Conservation (phyloP, 2,888 invertebrate genomes). For the Siphlonurus alternatus region DNA sequence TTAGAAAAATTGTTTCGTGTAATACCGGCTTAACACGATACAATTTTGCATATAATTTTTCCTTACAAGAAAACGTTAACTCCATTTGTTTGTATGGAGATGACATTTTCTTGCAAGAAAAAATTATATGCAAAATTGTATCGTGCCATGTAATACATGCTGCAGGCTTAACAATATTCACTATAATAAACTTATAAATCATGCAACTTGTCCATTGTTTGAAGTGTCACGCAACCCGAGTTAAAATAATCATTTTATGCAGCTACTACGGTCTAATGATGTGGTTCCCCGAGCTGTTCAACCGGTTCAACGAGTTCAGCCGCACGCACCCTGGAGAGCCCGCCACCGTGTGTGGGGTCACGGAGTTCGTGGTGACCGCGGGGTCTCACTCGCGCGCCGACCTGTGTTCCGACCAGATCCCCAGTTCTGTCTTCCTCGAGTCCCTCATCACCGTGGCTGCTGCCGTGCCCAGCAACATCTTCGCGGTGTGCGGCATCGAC, state of each 20-base stretch:
- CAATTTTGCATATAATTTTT: no score
- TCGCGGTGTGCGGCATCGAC: constrained; percentile 73
- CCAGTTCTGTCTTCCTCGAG: constrained; percentile 60
- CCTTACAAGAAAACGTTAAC: no score
- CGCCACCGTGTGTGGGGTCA: constrained; percentile 59
- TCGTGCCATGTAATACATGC: background rate
- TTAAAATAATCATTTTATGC: constrained; percentile 17
- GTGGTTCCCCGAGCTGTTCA: constrained; percentile 94
- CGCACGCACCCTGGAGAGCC: constrained; percentile 37
- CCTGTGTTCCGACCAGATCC: constrained; percentile 53
- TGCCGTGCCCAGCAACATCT: constrained; percentile 68
- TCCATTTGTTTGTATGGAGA: no score
- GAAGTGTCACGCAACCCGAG: background rate
- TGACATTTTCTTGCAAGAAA: no score
- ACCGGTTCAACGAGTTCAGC: constrained; percentile 69
- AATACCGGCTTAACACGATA: no score
- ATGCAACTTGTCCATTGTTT: background rate
- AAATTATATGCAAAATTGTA: no score
- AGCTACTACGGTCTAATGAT: constrained; percentile 90
- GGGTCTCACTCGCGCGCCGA: constrained; percentile 40
- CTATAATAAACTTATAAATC: background rate
- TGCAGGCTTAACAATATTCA: background rate
- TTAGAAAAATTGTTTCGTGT: no score
- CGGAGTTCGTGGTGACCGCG: constrained; percentile 50
- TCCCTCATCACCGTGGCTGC: constrained; percentile 74